Percentiles rank a stretch among this genome's conserved stretches.
Evolutionary conservation across 1,140 invertebrate species (phyloP).

Genomic region (Cardiocondyla obscurior): DNA sequence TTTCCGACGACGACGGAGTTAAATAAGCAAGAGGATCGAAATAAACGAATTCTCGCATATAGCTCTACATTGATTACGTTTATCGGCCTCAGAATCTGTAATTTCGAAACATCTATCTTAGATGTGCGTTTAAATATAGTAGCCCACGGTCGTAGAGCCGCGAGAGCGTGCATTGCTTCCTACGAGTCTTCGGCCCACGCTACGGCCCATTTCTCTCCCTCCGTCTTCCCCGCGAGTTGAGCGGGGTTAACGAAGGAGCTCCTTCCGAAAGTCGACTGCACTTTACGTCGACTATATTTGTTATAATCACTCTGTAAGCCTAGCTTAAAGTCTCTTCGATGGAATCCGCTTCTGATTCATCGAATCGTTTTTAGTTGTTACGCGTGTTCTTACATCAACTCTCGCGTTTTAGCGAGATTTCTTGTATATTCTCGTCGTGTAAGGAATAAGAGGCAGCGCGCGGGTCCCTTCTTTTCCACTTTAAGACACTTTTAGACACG

Average conservation of each 20-base stretch:
- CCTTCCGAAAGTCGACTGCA: not conserved
- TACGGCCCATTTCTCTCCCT: conserved; percentile 60
- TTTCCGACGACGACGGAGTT: not conserved
- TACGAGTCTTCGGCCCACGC: conserved; percentile 73
- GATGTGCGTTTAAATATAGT: conserved; percentile 77
- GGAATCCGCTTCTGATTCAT: conserved; percentile 58
- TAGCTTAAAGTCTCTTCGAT: not conserved
- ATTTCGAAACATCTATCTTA: conserved; percentile 58
- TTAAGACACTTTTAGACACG: not conserved
- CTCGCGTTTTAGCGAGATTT: not conserved
- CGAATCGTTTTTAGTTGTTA: conserved; percentile 33
- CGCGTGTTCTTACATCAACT: conserved; percentile 59
- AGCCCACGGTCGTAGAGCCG: conserved; percentile 70
- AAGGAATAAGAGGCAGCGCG: not conserved
- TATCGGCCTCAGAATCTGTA: not conserved
- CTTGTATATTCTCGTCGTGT: not conserved
- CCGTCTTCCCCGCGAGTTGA: not conserved
- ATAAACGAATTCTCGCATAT: too few relatives aligned
- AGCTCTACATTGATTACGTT: too few relatives aligned
- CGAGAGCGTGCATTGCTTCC: conserved; percentile 70
- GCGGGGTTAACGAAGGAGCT: not conserved
- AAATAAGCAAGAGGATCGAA: too few relatives aligned
- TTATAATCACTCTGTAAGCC: conserved; percentile 10
- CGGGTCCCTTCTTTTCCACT: not conserved
- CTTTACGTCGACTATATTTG: not conserved